A percentile compares a stretch with the other conserved stretches of the same genome.
These are phyloP conservation scores for Oopsacas minuta DNA, from an alignment of 37 sponge, comb jelly and placozoan species.

Conservation along the genomic window DNA sequence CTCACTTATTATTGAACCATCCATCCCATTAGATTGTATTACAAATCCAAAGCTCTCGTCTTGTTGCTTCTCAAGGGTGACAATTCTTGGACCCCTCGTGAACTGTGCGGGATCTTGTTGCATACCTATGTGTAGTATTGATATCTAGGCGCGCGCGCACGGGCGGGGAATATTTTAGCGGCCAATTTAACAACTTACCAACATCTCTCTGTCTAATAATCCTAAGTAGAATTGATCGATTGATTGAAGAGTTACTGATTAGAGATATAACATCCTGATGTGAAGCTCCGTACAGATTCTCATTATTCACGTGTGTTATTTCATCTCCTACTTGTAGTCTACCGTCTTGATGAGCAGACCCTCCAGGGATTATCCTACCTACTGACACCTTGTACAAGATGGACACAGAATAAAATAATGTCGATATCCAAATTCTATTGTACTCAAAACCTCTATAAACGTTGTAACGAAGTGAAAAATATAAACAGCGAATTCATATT, in stretches of 20 bases:
- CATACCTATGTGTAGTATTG: no score
- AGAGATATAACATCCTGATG: constrained; percentile 36
- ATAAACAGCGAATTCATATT: no score
- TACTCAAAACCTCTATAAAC: no score
- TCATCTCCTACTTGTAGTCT: constrained; percentile 51
- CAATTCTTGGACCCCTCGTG: background rate
- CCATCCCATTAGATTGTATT: constrained; percentile 60
- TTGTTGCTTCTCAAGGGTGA: background rate
- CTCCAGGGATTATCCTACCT: constrained; percentile 58
- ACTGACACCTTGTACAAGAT: constrained; percentile 58
- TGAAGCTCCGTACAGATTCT: constrained; percentile 25
- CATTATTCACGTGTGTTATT: constrained; percentile 34
- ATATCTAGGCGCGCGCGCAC: no score
- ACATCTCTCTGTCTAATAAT: background rate
- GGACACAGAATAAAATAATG: no score
- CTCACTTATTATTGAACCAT: background rate
- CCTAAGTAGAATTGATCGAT: constrained; percentile 24
- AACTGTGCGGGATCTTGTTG: background rate
- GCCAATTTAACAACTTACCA: background rate
- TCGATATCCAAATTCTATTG: no score
- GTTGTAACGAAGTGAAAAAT: no score
- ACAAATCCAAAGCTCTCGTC: constrained; percentile 85
- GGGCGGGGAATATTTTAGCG: background rate
- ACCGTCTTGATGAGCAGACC: constrained; percentile 44
- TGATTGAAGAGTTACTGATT: constrained; percentile 23